Evolutionary conservation across 2,888 invertebrate genomes (phyloP), one percentile per base, ranked within the genome.

Genomic region (Seira ritae): DNA sequence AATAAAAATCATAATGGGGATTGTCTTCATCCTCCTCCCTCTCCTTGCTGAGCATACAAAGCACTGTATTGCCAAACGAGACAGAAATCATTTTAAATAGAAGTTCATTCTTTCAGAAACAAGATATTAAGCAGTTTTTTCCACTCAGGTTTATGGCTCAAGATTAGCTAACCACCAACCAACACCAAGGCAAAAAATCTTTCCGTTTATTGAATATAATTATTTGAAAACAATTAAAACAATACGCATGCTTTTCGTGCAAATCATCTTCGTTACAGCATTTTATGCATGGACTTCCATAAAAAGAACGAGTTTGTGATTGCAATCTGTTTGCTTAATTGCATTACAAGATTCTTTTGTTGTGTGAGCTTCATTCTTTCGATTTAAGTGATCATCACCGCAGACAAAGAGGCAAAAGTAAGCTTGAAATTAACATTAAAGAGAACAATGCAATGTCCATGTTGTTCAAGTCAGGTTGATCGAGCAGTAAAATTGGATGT

Each of bases 1-100:
- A 10, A 62, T 62, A 62, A 62, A 15, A 62, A 20, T 19, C 62
- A 62, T 62, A 62, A 62, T 62, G 8, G n/a, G 62, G 20, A 8
- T 62, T 62, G 19, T 62, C 62, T 62, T 62, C 62, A n/a, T 62
- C 22, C 62, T 62, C 62, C 62, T 8, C 62, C 62, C 22, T 62
- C 62, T 62, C 62, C 8, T 31, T 31, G 31, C 31, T 8, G 8
- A 31, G 8, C 2, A 31, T 8, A 31, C 8, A 31, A 8, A 31
- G 31, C 31, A 31, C n/a, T n/a, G n/a, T n/a, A n/a, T n/a, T n/a
- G n/a, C n/a, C n/a, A n/a, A n/a, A n/a, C n/a, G n/a, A n/a, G n/a
- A n/a, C n/a, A n/a, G n/a, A n/a, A 31, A 31, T 2, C 3, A 31
- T 31, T 31, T 31, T 31, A 31, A 31, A 31, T 2, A 31, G 31